Conservation (phyloP, 2,797 vertebrate genomes). For the Cottoperca gobio region DNA sequence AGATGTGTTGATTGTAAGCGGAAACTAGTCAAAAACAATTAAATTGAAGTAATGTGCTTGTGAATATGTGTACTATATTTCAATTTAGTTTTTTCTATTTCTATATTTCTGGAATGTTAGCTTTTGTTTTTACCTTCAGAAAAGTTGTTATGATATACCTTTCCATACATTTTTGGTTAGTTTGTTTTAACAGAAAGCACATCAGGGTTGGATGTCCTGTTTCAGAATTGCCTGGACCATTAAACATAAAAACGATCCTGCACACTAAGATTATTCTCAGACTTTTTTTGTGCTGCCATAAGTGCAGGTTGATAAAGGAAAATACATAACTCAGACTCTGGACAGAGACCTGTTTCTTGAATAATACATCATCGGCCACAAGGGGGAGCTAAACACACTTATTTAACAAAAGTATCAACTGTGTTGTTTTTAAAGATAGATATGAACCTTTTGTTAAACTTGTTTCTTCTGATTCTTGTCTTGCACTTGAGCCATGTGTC, state of each 20-base stretch:
- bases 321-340: neutral
- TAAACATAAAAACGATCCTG: neutral
- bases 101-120: neutral
- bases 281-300: neutral
- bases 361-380: constrained; percentile 28
- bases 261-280: neutral
- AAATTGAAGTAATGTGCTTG: neutral
- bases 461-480: neutral
- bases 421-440: neutral
- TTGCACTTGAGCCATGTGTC: neutral
- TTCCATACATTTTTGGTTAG: neutral
- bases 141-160: neutral
- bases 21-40: neutral
- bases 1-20: neutral
- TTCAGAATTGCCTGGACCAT: neutral
- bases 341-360: neutral
- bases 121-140: neutral
- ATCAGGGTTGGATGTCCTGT: neutral
- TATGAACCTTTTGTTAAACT: neutral
- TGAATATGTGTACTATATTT: neutral
- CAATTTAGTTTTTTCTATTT: neutral
- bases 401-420: neutral
- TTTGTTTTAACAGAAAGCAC: neutral
- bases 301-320: neutral
- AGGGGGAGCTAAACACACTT: constrained; percentile 21